A percentile compares a stretch with the other conserved stretches of the same genome.
Evolutionary conservation across 2,888 invertebrate genomes (phyloP).

Genomic region (Drosophila phalerata): DNA sequence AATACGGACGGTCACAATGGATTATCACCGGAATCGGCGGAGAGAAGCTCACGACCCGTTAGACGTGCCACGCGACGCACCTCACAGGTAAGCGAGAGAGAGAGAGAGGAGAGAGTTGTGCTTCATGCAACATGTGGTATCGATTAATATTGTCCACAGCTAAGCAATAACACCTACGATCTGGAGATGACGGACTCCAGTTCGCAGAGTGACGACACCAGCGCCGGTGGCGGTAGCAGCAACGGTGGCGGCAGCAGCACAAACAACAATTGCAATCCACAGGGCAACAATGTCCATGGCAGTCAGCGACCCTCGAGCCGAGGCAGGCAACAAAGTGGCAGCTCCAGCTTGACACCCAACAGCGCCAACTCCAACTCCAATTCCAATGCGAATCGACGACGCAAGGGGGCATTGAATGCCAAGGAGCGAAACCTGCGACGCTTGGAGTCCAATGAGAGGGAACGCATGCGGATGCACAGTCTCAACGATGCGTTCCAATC

Average conservation of each 20-base stretch:
- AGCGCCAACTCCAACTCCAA: slow-evolving; percentile 40
- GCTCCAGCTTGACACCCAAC: slow-evolving; percentile 25
- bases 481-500: slow-evolving; percentile 96
- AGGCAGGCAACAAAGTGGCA: slow-evolving; percentile 68
- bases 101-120: background rate
- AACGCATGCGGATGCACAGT: slow-evolving; percentile 96
- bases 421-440: slow-evolving; percentile 94
- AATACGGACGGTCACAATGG: slow-evolving; percentile 72
- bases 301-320: slow-evolving; percentile 77
- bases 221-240: slow-evolving; percentile 85
- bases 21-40: slow-evolving; percentile 76
- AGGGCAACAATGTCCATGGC: slow-evolving; percentile 35
- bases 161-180: slow-evolving; percentile 84
- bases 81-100: slow-evolving; percentile 75
- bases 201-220: slow-evolving; percentile 85
- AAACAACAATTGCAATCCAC: slow-evolving; percentile 60
- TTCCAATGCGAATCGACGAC: slow-evolving; percentile 86
- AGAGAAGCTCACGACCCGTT: slow-evolving; percentile 82
- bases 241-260: slow-evolving; percentile 82
- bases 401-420: slow-evolving; percentile 92
- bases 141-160: slow-evolving; percentile 52
- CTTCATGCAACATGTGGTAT: background rate
- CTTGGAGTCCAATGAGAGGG: slow-evolving; percentile 95
- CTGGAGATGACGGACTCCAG: slow-evolving; percentile 86
- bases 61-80: slow-evolving; percentile 83